These are phyloP conservation scores for Celastrina argiolus DNA, from an alignment of 2,888 invertebrate genomes.

Conservation along the genomic window DNA sequence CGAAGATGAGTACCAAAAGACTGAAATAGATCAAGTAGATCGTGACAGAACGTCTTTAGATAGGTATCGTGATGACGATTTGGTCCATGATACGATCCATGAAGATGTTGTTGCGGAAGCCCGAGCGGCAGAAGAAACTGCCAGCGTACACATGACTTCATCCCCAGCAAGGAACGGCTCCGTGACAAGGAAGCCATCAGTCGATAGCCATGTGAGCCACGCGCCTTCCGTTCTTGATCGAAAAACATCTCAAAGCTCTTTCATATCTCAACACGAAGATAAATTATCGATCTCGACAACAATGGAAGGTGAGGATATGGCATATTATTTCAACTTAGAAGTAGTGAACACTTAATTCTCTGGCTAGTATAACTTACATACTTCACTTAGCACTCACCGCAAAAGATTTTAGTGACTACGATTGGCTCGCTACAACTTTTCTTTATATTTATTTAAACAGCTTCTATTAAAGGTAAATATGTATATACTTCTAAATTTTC, in stretches of 20 bases:
- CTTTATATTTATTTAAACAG: neutral
- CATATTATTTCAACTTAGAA: slow-evolving; percentile 20
- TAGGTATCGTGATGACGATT: slow-evolving; percentile 66
- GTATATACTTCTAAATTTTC: slow-evolving; percentile 6
- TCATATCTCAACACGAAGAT: slow-evolving; percentile 70
- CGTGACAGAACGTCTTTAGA: slow-evolving; percentile 64
- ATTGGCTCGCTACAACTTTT: slow-evolving; percentile 16
- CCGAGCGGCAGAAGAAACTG: slow-evolving; percentile 52
- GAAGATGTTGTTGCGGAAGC: slow-evolving; percentile 59
- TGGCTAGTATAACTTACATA: slow-evolving; percentile 17
- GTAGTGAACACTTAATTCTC: slow-evolving; percentile 20
- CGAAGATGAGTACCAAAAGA: slow-evolving; percentile 74
- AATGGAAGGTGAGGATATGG: slow-evolving; percentile 56
- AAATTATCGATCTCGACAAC: slow-evolving; percentile 65
- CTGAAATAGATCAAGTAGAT: slow-evolving; percentile 71
- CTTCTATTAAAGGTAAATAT: slow-evolving; percentile 5
- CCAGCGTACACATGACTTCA: slow-evolving; percentile 59
- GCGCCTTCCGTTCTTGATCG: slow-evolving; percentile 65
- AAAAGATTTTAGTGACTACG: slow-evolving; percentile 19
- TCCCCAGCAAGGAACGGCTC: slow-evolving; percentile 62
- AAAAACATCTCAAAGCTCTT: slow-evolving; percentile 70
- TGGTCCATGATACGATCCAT: slow-evolving; percentile 58
- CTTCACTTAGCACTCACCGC: slow-evolving; percentile 9
- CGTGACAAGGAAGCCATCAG: slow-evolving; percentile 62
- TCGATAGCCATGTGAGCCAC: slow-evolving; percentile 70